These are phyloP conservation scores for Acrocephalus arundinaceus DNA, from an alignment of 2,113 vertebrate genomes.

Conservation along the genomic window DNA sequence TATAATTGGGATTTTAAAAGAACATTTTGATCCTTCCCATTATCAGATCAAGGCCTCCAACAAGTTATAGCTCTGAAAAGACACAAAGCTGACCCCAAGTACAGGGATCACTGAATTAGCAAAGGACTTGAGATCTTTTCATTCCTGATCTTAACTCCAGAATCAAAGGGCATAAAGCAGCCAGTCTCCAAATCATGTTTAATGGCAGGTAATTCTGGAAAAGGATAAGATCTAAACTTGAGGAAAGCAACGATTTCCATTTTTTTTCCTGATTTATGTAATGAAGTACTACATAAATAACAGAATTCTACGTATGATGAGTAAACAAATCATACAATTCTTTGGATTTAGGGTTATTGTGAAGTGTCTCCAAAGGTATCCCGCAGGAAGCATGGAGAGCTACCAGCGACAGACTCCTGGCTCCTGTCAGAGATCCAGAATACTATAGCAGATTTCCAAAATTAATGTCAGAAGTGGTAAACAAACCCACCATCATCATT, in stretches of 20 bases:
- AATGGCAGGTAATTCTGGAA: background rate
- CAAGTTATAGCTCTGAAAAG: background rate
- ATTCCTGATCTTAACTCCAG: background rate
- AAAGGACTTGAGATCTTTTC: background rate
- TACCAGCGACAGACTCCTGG: too few species aligned
- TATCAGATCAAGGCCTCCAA: background rate
- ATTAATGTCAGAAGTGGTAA: background rate
- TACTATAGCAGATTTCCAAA: background rate
- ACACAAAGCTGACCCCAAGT: background rate
- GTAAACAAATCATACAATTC: background rate
- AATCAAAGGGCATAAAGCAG: background rate
- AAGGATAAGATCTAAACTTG: background rate
- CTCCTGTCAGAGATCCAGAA: background rate
- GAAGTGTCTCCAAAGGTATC: background rate
- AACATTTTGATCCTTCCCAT: constrained; percentile 12
- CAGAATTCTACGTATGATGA: background rate
- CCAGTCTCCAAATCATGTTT: background rate
- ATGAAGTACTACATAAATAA: background rate
- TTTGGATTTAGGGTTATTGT: background rate
- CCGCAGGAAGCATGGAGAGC: background rate
- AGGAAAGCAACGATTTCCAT: background rate
- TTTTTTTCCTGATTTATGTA: background rate
- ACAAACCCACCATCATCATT: background rate
- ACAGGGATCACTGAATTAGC: background rate
- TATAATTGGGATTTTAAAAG: background rate